Conservation (phyloP, 2,113 vertebrate species). For the Crocuta crocuta region DNA sequence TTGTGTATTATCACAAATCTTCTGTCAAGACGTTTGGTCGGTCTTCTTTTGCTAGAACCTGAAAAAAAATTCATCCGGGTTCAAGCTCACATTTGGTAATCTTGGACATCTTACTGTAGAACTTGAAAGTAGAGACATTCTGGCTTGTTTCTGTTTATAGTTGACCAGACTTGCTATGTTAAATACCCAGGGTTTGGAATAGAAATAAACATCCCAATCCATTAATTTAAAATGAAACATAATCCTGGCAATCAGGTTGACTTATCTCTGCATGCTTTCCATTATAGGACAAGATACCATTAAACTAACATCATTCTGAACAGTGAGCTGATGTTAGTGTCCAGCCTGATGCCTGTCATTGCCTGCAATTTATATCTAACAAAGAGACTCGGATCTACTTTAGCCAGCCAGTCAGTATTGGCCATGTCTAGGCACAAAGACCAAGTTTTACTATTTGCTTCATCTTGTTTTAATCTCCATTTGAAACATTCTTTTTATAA, state of each 20-base stretch:
- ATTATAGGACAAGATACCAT: background rate
- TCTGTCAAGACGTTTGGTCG: background rate
- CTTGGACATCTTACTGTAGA: background rate
- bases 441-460: background rate
- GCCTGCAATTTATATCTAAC: background rate
- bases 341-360: background rate
- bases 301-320: background rate
- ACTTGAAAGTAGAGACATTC: background rate
- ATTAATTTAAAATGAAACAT: conserved; percentile 5
- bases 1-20: background rate
- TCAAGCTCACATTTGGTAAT: background rate
- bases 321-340: background rate
- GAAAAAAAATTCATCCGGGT: background rate
- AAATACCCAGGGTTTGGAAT: background rate
- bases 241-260: background rate
- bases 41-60: background rate
- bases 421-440: background rate
- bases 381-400: background rate
- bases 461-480: background rate
- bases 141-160: background rate
- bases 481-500: background rate
- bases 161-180: background rate
- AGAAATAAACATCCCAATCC: background rate
- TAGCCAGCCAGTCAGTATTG: background rate
- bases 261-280: background rate